A percentile compares a stretch with the other conserved stretches of the same genome.
phyloP scores from a whole-genome alignment of 2,113 vertebrate genomes.

The Tautogolabrus adspersus region DNA sequence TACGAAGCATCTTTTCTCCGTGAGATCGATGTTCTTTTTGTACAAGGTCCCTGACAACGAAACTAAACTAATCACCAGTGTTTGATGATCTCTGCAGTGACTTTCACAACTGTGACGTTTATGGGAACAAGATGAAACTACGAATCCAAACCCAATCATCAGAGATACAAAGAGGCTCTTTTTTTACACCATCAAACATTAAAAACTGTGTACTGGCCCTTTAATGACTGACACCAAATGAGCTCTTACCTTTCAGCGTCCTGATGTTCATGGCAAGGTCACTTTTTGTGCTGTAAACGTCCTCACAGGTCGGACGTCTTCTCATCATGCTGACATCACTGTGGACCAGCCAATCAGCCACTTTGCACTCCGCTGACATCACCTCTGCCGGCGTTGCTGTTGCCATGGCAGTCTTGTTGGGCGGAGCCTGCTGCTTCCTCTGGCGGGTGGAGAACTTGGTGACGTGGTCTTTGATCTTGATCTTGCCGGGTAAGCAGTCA shows the following conservation, averaged over 20 bases:
- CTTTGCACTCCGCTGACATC: slow-evolving; percentile 92
- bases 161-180: no score
- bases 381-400: slow-evolving; percentile 82
- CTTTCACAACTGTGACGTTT: no score
- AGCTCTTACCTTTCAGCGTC: slow-evolving; percentile 88
- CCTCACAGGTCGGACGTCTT: slow-evolving; percentile 85
- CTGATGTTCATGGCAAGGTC: slow-evolving; percentile 90
- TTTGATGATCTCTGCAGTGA: no score
- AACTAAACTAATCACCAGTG: no score
- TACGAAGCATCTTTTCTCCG: no score
- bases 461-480: slow-evolving; percentile 97
- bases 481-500: slow-evolving; percentile 91
- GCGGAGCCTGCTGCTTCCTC: slow-evolving; percentile 77
- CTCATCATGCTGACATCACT: slow-evolving; percentile 92
- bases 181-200: not conserved
- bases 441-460: slow-evolving; percentile 96
- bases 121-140: no score
- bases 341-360: slow-evolving; percentile 97
- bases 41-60: no score
- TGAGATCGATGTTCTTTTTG: no score
- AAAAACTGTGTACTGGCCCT: not conserved
- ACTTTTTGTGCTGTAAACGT: slow-evolving; percentile 94
- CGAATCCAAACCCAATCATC: no score
- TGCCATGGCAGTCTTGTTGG: slow-evolving; percentile 20
- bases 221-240: no score